Base-by-base conservation (phyloP, 1,140 invertebrate species). In the Bombus consobrinus region DNA sequence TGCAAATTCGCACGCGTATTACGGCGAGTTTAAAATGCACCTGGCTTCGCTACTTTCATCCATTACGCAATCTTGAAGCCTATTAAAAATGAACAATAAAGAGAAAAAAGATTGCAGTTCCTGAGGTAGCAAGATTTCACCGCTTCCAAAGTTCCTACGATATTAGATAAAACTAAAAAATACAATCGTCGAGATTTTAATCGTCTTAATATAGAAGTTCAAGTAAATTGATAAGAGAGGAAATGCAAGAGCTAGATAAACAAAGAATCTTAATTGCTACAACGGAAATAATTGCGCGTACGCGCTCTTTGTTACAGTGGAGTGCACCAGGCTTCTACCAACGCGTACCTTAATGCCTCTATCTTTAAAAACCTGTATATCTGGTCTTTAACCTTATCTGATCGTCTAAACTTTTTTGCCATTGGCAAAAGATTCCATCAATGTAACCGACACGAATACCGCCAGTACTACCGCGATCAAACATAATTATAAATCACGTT, bases 341-440 rank as follows among this genome's bases (percentile, higher is more conserved):
- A 9, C 32, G 10, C 22, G 41, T 12, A 32, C 72, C 4, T 18
- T 41, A n/a, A n/a, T 41, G 75, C 57, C n/a, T 32, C 34, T 64
- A 39, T 32, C 75, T 32, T 78, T 39, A 66, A 66, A 66, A 78
- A 78, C 75, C 57, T 62, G 53, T 37, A n/a, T 47, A 62, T 77
- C 75, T 66, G 25, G 37, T 59, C 53, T 78, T 64, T 66, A 78
- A 41, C 75, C 25, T 41, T 78, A 78, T 78, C 75, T 25, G 75
- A 78, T 78, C 59, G 37, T 34, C 32, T 18, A 78, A 78, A 78
- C 57, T 32, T 78, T 75, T 78, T 62, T 41, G 10, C 73, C 43
- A 2, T 32, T n/a, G 28, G 57, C 28, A 6, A 64, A 41, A 32
- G 75, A 64, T 78, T 64, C 37, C 57, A 78, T n/a, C 75, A 0